phyloP scores from a whole-genome alignment of 2,113 vertebrate species.

The Oreochromis tanganicae region DNA sequence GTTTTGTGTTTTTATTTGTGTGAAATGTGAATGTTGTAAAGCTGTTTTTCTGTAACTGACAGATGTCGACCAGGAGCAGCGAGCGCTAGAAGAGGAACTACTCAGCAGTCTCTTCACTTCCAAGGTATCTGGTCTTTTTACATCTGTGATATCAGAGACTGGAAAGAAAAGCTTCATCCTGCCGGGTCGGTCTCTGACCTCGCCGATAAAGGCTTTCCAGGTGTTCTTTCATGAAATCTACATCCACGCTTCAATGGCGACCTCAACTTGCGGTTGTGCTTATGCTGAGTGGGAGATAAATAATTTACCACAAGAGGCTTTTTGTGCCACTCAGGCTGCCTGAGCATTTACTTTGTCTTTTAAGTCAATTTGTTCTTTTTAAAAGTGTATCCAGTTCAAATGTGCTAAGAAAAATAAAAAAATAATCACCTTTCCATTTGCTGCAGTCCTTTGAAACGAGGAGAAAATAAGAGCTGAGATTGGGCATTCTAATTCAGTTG shows the following conservation, averaged over 20 bases:
- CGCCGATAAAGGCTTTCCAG: not conserved
- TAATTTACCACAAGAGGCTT: not conserved
- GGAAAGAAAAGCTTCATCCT: not conserved
- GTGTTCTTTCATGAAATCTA: slow-evolving; percentile 5
- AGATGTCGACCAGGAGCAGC: slow-evolving; percentile 88
- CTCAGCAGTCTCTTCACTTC: slow-evolving; percentile 85
- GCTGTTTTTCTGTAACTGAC: not conserved
- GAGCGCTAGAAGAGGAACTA: slow-evolving; percentile 83
- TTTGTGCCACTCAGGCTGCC: not conserved
- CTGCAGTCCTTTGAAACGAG: not conserved
- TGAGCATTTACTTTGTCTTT: not conserved
- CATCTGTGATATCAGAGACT: not conserved
- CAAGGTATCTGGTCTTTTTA: slow-evolving; percentile 74
- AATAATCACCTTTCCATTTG: not conserved
- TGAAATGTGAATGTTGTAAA: not conserved
- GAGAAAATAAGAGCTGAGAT: not conserved
- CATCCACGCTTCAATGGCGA: not conserved
- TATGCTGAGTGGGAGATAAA: not conserved
- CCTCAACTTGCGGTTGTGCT: not conserved
- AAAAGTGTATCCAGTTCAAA: not conserved
- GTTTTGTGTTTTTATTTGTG: not conserved
- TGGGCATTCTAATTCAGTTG: not conserved
- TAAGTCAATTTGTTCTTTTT: not conserved
- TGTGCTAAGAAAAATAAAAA: not conserved
- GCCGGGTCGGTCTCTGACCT: not conserved